Base-by-base conservation (phyloP, 2,113 vertebrate species). In the Galemys pyrenaicus region DNA sequence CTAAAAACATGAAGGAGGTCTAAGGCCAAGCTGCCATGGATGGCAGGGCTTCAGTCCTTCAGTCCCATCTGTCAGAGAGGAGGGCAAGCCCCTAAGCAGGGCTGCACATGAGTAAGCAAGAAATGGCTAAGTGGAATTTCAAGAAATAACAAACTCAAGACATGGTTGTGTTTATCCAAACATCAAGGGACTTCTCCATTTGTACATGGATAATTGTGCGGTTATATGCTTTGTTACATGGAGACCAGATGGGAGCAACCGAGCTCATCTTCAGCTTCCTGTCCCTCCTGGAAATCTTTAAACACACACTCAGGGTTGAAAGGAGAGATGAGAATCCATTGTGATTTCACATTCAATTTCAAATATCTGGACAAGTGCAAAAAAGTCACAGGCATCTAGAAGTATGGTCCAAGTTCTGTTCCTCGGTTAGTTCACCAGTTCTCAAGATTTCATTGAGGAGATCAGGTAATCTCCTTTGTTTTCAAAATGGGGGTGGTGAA, bases 51-150 rank as follows among this genome's bases (percentile, higher is more conserved):
- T 97, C 92, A 95, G 1, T 58, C 89, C 95, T 96, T 94, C 89
- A 94, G 96, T 70, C 94, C 91, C 98, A 97, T 95, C 96, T 98
- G 97, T 97, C 94, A 97, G 83, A 97, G 91, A 89, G 24, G 24
- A 19, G 6, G 83, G 95, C 96, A 96, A 96, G 65, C 46, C 96
- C 68, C 82, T 92, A 83, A 90, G 71, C 79, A 95, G 68, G 6
- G 84, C 58, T 80, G 62, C 30, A 26, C 68, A 75, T 37, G 74
- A 62, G 37, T 81, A 96, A 96, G 92, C 87, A 96, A 93, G 68
- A 58, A 95, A 92, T 37, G 79, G 80, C 91, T 28, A 51, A 87
- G 85, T 11, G 81, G 94, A 97, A 95, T 22, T 71, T 54, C 60
- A 11, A 84, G 93, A 96, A 97, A 96, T 26, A 93, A 60, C 28